Evolutionary conservation across 2,888 invertebrate genomes (phyloP).

Genomic region (Metalampra italica): DNA sequence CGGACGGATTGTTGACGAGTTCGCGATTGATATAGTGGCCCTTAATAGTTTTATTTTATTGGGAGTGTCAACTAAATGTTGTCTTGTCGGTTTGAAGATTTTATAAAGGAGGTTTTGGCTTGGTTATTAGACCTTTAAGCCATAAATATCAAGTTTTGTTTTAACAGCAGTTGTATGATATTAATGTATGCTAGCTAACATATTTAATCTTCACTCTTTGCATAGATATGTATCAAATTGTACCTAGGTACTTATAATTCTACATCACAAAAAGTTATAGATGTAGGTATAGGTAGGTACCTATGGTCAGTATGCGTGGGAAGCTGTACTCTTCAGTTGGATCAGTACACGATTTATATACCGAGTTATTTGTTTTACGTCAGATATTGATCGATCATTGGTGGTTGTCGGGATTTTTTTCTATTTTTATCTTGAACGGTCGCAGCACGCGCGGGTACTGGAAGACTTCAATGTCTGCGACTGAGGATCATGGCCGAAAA

Average conservation of each 20-base stretch:
- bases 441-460: conserved; percentile 26
- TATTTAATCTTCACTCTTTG: no score
- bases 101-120: no score
- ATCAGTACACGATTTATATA: conserved; percentile 52
- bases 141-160: no score
- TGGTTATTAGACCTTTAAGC: no score
- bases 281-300: background rate
- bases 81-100: no score
- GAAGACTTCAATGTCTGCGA: conserved; percentile 22
- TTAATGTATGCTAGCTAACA: no score
- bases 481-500: conserved; percentile 7
- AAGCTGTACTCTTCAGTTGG: conserved; percentile 41
- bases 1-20: background rate
- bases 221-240: no score
- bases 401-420: conserved; percentile 44
- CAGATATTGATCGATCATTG: conserved; percentile 70
- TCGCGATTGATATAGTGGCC: background rate
- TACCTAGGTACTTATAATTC: background rate
- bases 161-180: no score
- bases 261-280: background rate
- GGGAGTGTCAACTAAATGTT: no score
- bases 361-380: conserved; percentile 70
- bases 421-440: conserved; percentile 38
- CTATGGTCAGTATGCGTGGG: conserved; percentile 23
- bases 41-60: conserved; percentile 1